Evolutionary conservation across 2,797 vertebrate species (phyloP).

Genomic region (Thamnophis elegans): DNA sequence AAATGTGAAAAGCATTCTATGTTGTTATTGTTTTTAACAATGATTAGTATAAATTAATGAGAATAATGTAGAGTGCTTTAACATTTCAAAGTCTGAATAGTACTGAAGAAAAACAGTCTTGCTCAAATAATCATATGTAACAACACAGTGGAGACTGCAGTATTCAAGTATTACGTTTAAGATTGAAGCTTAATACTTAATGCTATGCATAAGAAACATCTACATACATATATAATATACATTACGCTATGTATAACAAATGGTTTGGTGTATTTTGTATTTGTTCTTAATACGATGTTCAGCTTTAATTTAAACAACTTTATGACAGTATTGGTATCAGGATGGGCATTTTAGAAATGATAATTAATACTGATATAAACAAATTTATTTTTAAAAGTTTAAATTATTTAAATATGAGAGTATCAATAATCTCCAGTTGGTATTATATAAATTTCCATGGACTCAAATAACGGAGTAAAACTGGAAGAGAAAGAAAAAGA

Average conservation of each 20-base stretch:
- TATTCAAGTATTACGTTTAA: background rate
- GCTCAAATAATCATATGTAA: background rate
- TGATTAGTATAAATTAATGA: background rate
- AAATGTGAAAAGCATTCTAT: background rate
- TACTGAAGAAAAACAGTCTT: background rate
- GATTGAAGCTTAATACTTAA: background rate
- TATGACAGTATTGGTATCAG: background rate
- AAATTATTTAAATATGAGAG: background rate
- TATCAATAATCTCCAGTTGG: background rate
- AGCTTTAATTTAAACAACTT: background rate
- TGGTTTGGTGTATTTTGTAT: background rate
- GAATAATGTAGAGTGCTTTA: background rate
- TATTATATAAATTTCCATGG: background rate
- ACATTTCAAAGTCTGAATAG: background rate
- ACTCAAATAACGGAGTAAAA: background rate
- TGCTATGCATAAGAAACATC: background rate
- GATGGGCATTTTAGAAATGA: background rate
- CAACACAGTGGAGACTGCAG: background rate
- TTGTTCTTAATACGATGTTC: background rate
- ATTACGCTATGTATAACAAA: background rate
- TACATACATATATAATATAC: background rate
- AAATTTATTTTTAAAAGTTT: background rate
- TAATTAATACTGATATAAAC: background rate
- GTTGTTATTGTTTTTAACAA: background rate
- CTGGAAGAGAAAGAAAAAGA: background rate